A percentile compares a stretch with the other conserved stretches of the same genome.
phyloP scores from a whole-genome alignment of 2,888 invertebrate species.

The Neoitamus cyanurus region DNA sequence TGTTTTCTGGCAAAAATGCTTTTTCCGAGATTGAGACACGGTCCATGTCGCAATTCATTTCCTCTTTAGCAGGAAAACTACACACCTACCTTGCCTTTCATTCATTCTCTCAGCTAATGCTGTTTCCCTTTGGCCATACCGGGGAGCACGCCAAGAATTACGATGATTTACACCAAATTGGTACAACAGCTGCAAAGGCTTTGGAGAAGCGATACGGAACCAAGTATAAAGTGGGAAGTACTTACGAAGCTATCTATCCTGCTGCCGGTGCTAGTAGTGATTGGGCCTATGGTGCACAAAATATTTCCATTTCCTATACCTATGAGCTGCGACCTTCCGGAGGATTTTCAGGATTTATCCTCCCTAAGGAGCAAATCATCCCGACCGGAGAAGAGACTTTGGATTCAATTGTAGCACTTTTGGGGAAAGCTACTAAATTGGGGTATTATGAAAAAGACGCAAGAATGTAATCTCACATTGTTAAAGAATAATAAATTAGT shows the following conservation, averaged over 20 bases:
- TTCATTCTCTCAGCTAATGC: slow-evolving; percentile 78
- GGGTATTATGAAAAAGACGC: neutral
- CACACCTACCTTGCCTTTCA: slow-evolving; percentile 79
- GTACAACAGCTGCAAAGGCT: slow-evolving; percentile 59
- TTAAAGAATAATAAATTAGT: neutral
- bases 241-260: slow-evolving; percentile 69
- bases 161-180: slow-evolving; percentile 67
- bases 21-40: slow-evolving; percentile 72
- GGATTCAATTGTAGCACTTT: slow-evolving; percentile 69
- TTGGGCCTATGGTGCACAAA: slow-evolving; percentile 77
- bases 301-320: slow-evolving; percentile 75
- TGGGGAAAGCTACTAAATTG: slow-evolving; percentile 51
- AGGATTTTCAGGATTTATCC: slow-evolving; percentile 73
- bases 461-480: neutral
- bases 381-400: slow-evolving; percentile 74
- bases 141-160: slow-evolving; percentile 69
- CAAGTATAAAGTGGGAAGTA: slow-evolving; percentile 72
- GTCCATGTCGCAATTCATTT: slow-evolving; percentile 71
- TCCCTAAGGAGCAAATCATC: slow-evolving; percentile 75
- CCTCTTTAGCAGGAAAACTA: slow-evolving; percentile 67
- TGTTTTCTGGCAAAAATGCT: slow-evolving; percentile 68
- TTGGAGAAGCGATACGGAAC: slow-evolving; percentile 71
- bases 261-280: slow-evolving; percentile 78
- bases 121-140: slow-evolving; percentile 79
- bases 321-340: slow-evolving; percentile 69